Base-by-base conservation (phyloP, 2,113 vertebrate genomes). In the Paralichthys olivaceus region DNA sequence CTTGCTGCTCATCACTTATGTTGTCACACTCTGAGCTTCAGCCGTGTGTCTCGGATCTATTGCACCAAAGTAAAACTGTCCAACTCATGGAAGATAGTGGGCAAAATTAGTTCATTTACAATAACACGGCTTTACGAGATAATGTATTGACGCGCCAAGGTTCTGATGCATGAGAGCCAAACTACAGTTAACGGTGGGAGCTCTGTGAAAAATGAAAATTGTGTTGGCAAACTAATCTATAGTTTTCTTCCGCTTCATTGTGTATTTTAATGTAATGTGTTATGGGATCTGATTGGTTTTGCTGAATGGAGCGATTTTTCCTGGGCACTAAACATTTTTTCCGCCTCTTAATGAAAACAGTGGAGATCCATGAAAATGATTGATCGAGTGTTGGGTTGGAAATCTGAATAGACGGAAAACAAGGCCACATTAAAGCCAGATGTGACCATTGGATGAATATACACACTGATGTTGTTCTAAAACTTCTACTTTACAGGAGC, bases 1-100 rank as follows among this genome's bases (percentile, higher is more conserved):
- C 79, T 40, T 45, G 65, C 71, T 55, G 64, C 72, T 86, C 89
- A 91, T 93, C 90, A 77, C 79, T 92, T 89, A 89, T 73, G 64
- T 37, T 92, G 92, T 91, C 92, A 84, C 75, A 77, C 66, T 65
- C 69, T 11, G 76, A 75, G 56, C 76, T 56, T 61, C 20, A n/a
- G 56, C 47, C 51, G 40, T 53, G 72, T 72, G 59, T 6, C 49
- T 73, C 60, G 75, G 77, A 81, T 89, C 75, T 87, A 74, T 51
- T 56, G 49, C 60, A 65, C 58, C 47, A 25, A 49, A 61, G 14
- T 20, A 82, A 77, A 60, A 69, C 13, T 25, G 51, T 79, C 47
- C 61, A n/a, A 63, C 49, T 54, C 34, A 28, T 53, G 40, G 56
- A 88, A 76, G 32, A 40, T 5, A 1, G 7, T n/a, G 6, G 19